Evolutionary conservation across 2,888 invertebrate genomes (phyloP).

Genomic region (Lasius fuliginosus): DNA sequence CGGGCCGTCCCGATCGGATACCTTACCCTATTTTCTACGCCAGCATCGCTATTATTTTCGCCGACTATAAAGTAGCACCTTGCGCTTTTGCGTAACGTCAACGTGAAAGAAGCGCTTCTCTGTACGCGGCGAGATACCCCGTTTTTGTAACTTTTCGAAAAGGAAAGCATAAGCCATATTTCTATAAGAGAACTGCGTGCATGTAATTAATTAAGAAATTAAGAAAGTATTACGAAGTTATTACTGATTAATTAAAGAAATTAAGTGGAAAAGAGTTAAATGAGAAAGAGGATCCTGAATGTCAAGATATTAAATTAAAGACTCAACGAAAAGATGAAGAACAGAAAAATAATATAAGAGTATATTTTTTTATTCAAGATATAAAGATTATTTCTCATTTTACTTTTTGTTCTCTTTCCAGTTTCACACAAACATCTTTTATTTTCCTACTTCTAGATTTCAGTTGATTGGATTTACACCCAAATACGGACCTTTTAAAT

Average conservation of each 20-base stretch:
- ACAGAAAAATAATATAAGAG: background rate
- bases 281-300: background rate
- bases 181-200: background rate
- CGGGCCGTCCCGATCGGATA: constrained; percentile 1
- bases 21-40: constrained; percentile 31
- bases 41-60: constrained; percentile 34
- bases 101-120: constrained; percentile 5
- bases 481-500: background rate
- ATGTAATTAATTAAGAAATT: background rate
- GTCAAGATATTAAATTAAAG: background rate
- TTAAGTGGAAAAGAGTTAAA: background rate
- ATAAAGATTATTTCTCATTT: background rate
- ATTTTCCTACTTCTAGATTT: background rate
- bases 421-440: background rate
- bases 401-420: background rate
- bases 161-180: background rate
- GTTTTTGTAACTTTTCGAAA: background rate
- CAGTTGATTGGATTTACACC: background rate
- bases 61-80: constrained; percentile 9
- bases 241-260: background rate
- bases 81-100: constrained; percentile 29
- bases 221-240: background rate
- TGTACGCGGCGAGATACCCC: constrained; percentile 20
- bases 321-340: background rate
- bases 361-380: background rate